These are phyloP conservation scores for Uloborus plumipes DNA, from an alignment of 2,888 invertebrate genomes.

Conservation along the genomic window DNA sequence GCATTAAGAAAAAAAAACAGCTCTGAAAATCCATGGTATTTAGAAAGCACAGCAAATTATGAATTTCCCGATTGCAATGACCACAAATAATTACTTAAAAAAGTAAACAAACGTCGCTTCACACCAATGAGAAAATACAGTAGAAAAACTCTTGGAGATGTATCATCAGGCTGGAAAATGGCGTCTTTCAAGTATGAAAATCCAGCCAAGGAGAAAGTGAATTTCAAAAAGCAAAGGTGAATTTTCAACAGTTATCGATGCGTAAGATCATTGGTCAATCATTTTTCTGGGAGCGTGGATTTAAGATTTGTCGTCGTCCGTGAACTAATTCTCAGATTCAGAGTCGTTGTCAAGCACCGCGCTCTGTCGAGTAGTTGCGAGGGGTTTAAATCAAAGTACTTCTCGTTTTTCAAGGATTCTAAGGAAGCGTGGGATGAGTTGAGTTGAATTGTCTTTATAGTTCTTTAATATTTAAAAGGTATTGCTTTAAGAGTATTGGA, in stretches of 20 bases:
- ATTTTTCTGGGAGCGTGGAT: background rate
- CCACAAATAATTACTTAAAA: too few species aligned
- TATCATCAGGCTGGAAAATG: too few species aligned
- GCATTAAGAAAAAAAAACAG: too few species aligned
- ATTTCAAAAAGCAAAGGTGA: slow-evolving; percentile 8
- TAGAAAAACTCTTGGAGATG: too few species aligned
- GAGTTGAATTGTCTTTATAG: background rate
- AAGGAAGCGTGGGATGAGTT: background rate
- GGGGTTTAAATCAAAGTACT: background rate
- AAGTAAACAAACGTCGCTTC: too few species aligned
- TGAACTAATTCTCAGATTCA: slow-evolving; percentile 38
- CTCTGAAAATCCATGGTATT: too few species aligned
- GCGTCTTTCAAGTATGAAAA: slow-evolving; percentile 5
- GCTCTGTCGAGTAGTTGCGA: too few species aligned
- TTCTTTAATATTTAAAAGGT: too few species aligned
- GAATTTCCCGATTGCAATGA: too few species aligned
- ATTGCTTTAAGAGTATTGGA: too few species aligned
- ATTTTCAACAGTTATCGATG: slow-evolving; percentile 16
- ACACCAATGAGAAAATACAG: too few species aligned
- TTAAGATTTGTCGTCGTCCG: slow-evolving; percentile 37
- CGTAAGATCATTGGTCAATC: slow-evolving; percentile 45
- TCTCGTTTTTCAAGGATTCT: background rate
- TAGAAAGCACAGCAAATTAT: too few species aligned
- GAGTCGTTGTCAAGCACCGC: background rate
- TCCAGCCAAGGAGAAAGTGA: slow-evolving; percentile 27